phyloP scores from a whole-genome alignment of 2,888 invertebrate genomes.

The Mactromeris polynyma region DNA sequence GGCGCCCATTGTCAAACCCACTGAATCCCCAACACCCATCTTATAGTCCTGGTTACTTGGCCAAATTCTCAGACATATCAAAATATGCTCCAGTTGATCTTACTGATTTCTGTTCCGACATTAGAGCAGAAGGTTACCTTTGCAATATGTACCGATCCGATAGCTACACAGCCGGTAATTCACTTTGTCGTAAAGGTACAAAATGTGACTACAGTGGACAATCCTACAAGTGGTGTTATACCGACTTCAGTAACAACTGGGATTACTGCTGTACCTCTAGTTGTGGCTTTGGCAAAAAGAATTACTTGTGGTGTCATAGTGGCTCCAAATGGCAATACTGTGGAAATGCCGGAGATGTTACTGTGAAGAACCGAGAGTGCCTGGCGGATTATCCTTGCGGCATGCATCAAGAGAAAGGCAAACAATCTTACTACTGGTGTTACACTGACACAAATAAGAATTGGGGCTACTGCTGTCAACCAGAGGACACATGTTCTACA shows the following conservation, averaged over 20 bases:
- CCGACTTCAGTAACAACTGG: conserved; percentile 19
- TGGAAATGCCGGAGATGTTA: background rate
- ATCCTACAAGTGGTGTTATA: conserved; percentile 21
- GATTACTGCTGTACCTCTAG: conserved; percentile 23
- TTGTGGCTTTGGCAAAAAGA: background rate
- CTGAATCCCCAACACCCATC: background rate
- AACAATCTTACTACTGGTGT: conserved; percentile 24
- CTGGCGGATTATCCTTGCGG: conserved; percentile 21
- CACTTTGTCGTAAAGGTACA: background rate
- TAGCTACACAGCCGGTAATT: conserved; percentile 18
- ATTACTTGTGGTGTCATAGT: background rate
- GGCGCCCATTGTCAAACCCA: conserved; percentile 11
- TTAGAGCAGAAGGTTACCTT: background rate
- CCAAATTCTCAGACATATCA: background rate
- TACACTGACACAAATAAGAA: background rate
- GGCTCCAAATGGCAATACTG: conserved; percentile 4
- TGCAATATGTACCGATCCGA: background rate
- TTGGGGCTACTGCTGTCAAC: conserved; percentile 26
- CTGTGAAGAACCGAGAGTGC: background rate
- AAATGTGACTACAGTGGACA: background rate
- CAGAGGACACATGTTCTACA: background rate
- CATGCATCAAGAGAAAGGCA: conserved; percentile 32
- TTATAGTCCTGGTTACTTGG: background rate
- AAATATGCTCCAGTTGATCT: background rate
- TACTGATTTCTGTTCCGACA: background rate